These are phyloP conservation scores for Cassiopea xamachana DNA, from an alignment of 30 jellyfish, hydroid and myxozoan genomes.

Conservation along the genomic window DNA sequence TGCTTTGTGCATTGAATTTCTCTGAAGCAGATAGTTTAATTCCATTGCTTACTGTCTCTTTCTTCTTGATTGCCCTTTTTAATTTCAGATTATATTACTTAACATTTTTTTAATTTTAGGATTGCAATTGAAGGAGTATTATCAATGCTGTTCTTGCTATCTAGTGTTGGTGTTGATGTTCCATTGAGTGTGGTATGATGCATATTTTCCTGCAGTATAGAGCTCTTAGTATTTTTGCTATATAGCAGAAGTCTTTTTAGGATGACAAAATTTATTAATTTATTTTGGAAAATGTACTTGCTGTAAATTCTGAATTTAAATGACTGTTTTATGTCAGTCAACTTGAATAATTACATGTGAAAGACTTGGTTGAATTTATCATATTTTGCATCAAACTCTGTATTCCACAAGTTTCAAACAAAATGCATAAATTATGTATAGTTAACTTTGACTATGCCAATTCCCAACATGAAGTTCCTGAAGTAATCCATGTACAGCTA, in stretches of 20 bases:
- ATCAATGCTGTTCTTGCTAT: slow-evolving; percentile 66
- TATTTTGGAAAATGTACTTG: not conserved
- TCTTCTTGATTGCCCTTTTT: not conserved
- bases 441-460: not conserved
- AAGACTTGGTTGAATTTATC: too few relatives aligned
- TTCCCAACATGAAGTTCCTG: too few relatives aligned
- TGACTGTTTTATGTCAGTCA: too few relatives aligned
- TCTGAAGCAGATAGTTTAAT: too few relatives aligned
- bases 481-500: too few relatives aligned
- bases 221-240: too few relatives aligned
- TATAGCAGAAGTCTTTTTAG: too few relatives aligned
- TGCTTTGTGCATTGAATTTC: too few relatives aligned
- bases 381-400: not conserved
- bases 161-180: slow-evolving; percentile 79
- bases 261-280: too few relatives aligned
- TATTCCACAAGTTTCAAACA: not conserved
- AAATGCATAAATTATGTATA: too few relatives aligned
- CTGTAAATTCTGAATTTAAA: not conserved
- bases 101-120: slow-evolving; percentile 10
- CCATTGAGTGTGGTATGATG: slow-evolving; percentile 89
- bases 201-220: not conserved
- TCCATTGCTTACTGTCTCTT: not conserved
- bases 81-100: not conserved
- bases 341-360: too few relatives aligned
- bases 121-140: slow-evolving; percentile 82